Base-by-base conservation (phyloP, 2,797 vertebrate species). In the Caiman crocodilus region DNA sequence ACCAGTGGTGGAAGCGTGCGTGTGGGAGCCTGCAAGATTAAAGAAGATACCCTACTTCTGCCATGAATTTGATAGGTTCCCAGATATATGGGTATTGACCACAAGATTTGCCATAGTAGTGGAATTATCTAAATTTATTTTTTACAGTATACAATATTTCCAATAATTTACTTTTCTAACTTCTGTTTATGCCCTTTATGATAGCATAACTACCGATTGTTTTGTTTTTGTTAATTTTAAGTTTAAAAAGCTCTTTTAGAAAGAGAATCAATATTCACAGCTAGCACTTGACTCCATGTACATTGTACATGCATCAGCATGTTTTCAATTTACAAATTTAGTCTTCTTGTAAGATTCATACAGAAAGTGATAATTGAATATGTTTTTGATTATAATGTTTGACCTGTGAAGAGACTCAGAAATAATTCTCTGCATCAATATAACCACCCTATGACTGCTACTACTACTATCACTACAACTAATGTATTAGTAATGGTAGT, bases 341-440 rank as follows among this genome's bases (percentile, higher is more conserved):
- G 13, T 21, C 7, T 85, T 14, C 14, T 84, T 71, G 10, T 20
- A 85, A 3, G 85, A 61, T 80, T 88, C 5, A 76, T 35, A 83
- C 56, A 35, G 92, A 94, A 92, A 79, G 18, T 30, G 18, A 56
- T 88, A 90, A 82, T 23, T 80, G 10, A 86, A 64, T 92, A 14
- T 78, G 58, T 87, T 92, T 90, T 92, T 69, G 84, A 14, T 82
- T 55, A 63, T n/a, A 93, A 90, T 21, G 58, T 4, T 90, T 90
- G 11, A 91, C 25, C 11, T 86, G 9, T 60, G 76, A 89, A 88
- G 20, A 90, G 20, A 75, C 11, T 17, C 14, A 21, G 78, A 92
- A 90, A 87, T 67, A 73, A 15, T 7, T 90, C 57, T 90, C 20
- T 69, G 11, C 9, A 59, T 85, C 65, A 82, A 3, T 79, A 85